Evolutionary conservation across 2,797 vertebrate genomes (phyloP).

Genomic region (Coregonus ussuriensis): DNA sequence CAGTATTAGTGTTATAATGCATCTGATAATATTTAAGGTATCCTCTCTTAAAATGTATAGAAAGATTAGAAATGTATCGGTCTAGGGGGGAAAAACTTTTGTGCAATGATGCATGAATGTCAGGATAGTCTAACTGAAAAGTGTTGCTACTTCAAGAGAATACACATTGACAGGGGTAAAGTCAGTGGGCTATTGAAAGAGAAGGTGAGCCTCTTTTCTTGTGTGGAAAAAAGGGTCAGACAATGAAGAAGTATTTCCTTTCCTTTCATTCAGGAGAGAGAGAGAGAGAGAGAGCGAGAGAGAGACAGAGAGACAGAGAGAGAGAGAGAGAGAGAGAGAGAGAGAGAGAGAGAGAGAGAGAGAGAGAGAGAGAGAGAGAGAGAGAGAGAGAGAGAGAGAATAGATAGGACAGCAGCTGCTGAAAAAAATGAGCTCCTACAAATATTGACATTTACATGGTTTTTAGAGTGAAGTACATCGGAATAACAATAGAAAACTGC

Average conservation of each 20-base stretch:
- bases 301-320: no score
- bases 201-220: constrained; percentile 26
- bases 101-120: neutral
- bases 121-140: constrained; percentile 3
- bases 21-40: neutral
- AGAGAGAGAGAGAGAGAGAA: no score
- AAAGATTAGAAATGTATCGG: neutral
- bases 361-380: no score
- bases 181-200: neutral
- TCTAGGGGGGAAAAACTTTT: neutral
- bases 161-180: neutral
- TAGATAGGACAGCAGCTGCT: no score
- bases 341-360: no score
- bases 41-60: neutral
- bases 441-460: no score
- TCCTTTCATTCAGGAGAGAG: constrained; percentile 25
- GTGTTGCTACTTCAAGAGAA: neutral
- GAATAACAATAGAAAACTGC: no score
- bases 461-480: no score
- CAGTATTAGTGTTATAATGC: neutral
- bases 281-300: no score
- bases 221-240: constrained; percentile 35
- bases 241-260: constrained; percentile 33
- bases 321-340: no score
- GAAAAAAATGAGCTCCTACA: no score